These are phyloP conservation scores for Drosophila erecta DNA, from an alignment of 1,140 invertebrate genomes.

Conservation along the genomic window DNA sequence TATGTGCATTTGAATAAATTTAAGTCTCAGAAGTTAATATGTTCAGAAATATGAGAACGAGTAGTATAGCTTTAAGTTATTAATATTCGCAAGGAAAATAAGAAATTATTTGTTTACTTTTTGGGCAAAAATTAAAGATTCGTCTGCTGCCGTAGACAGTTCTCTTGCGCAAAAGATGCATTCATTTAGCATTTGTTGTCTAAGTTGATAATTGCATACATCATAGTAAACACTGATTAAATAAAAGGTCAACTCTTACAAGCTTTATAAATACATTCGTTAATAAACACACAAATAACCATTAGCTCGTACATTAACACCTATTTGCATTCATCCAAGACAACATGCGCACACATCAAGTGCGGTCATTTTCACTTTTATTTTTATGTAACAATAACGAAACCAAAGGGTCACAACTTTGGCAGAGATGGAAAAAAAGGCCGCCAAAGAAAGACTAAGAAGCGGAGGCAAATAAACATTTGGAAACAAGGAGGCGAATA, in stretches of 20 bases:
- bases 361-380: conserved; percentile 33
- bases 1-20: too few species aligned
- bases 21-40: too few species aligned
- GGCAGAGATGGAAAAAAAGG: background rate
- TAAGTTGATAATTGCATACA: background rate
- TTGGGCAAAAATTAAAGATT: too few species aligned
- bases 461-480: background rate
- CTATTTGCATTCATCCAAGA: conserved; percentile 24
- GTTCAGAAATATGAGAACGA: too few species aligned
- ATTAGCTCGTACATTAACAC: conserved; percentile 34
- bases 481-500: conserved; percentile 9
- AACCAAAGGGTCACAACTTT: too few species aligned
- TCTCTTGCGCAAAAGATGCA: too few species aligned
- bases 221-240: conserved; percentile 1
- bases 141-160: too few species aligned
- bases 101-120: background rate
- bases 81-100: too few species aligned
- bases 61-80: too few species aligned
- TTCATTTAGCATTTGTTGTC: too few species aligned
- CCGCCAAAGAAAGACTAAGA: background rate
- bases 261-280: background rate
- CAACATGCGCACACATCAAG: background rate
- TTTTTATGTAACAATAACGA: conserved; percentile 28
- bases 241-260: background rate
- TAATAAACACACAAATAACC: conserved; percentile 6